phyloP scores from a whole-genome alignment of 2,888 invertebrate genomes.

The Cylindroiulus punctatus region DNA sequence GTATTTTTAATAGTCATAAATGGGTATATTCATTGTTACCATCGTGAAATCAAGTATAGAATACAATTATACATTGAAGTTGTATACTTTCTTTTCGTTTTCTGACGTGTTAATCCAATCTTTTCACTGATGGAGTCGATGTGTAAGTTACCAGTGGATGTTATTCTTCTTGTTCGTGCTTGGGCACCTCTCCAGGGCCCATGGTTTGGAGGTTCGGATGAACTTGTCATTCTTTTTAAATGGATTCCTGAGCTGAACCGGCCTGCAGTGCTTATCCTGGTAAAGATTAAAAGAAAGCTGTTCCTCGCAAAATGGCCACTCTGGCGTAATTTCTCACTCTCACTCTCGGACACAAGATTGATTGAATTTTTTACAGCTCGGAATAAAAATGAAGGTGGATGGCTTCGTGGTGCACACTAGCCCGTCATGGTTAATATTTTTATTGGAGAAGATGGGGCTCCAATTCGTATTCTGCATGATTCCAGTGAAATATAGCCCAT shows the following conservation, averaged over 20 bases:
- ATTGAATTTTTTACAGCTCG: constrained; percentile 7
- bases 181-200: not conserved
- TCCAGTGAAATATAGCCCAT: constrained; percentile 21
- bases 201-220: not conserved
- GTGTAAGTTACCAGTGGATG: too few relatives aligned
- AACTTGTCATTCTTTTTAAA: constrained; percentile 38
- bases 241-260: not conserved
- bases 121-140: too few relatives aligned
- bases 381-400: constrained; percentile 27
- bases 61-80: too few relatives aligned
- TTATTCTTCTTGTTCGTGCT: not conserved
- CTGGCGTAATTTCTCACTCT: constrained; percentile 45
- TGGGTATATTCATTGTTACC: too few relatives aligned
- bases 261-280: constrained; percentile 15
- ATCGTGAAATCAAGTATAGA: too few relatives aligned
- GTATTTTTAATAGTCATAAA: too few relatives aligned
- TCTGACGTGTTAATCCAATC: too few relatives aligned
- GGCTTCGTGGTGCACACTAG: not conserved
- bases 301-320: constrained; percentile 45
- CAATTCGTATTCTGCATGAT: constrained; percentile 41
- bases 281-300: constrained; percentile 43
- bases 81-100: too few relatives aligned
- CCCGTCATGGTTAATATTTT: constrained; percentile 6
- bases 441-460: constrained; percentile 9
- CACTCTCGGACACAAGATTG: constrained; percentile 43